Conservation (phyloP, 2,113 vertebrate genomes). For the Peromyscus leucopus region DNA sequence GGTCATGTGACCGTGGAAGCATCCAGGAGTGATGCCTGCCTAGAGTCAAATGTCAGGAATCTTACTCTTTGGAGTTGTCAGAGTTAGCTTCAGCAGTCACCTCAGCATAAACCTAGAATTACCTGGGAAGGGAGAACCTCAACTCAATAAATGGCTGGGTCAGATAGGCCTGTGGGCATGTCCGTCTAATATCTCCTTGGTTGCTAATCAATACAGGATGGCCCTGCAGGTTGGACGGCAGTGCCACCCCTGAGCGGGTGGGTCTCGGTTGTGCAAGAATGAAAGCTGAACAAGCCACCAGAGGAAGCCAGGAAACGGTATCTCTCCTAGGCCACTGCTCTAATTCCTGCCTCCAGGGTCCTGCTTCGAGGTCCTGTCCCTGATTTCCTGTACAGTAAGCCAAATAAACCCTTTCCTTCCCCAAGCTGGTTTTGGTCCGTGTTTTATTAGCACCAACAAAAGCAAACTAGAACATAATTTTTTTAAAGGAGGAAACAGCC, state of each 20-base stretch:
- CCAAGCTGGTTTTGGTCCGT: neutral
- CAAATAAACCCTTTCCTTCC: neutral
- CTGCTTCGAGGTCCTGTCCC: neutral
- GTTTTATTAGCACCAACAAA: neutral
- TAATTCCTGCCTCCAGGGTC: neutral
- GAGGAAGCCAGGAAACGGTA: neutral
- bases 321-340: neutral
- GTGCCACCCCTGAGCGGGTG: neutral
- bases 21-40: neutral
- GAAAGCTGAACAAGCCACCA: neutral
- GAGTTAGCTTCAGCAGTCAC: neutral
- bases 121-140: neutral
- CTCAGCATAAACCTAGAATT: neutral
- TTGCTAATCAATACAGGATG: neutral
- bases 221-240: neutral
- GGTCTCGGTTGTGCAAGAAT: neutral
- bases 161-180: neutral
- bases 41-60: too few species aligned
- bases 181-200: neutral
- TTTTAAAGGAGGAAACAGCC: neutral
- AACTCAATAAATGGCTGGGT: too few species aligned
- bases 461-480: neutral
- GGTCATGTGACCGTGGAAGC: neutral
- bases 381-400: neutral
- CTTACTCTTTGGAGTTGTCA: rapidly evolving